Evolutionary conservation across 2,888 invertebrate genomes (phyloP), one percentile per base, ranked within the genome.

Genomic region (Protophormia terraenovae): DNA sequence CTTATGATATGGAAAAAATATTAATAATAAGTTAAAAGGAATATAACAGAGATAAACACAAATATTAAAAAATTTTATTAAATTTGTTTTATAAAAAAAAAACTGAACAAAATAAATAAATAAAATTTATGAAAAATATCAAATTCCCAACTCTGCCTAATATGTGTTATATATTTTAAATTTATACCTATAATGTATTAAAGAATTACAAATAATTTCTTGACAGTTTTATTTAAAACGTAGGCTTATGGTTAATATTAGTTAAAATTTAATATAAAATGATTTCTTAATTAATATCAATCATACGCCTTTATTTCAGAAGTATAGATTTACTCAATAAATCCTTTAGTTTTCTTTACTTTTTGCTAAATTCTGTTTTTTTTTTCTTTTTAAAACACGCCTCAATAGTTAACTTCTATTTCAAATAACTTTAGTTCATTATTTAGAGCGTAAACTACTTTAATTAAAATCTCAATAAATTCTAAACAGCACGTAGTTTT

Each of bases 401-500:
- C 29, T 66, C 45, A 24, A 29, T 45, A 27, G 27, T 16, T 47
- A 2, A n/a, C n/a, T n/a, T n/a, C 24, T 47, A 12, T 45, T 50
- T 32, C 6, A 38, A 64, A 16, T 19, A 64, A 38, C 6, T 50
- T 35, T n/a, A 35, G 32, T 50, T 69, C 32, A 27, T 45, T 45
- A 19, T 64, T 67, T 24, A 50, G 22, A 71, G 22, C 41, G n/a
- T 53, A 45, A 79, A 79, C 64, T 64, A 53, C 16, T 79, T 79
- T 79, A 79, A 73, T 73, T 80, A 73, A 72, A 80, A 73, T 55
- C 64, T 80, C 32, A 45, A 66, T 32, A 73, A 58, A 73, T 64
- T 66, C 66, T 73, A 50, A 73, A 58, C 35, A 73, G 64, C 80
- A 80, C 80, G 80, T 80, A 78, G 60, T 78, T 71, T n/a, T 60